A percentile compares a stretch with the other conserved stretches of the same genome.
Conservation (phyloP, 2,888 invertebrate species). For the Xylota segnis region DNA sequence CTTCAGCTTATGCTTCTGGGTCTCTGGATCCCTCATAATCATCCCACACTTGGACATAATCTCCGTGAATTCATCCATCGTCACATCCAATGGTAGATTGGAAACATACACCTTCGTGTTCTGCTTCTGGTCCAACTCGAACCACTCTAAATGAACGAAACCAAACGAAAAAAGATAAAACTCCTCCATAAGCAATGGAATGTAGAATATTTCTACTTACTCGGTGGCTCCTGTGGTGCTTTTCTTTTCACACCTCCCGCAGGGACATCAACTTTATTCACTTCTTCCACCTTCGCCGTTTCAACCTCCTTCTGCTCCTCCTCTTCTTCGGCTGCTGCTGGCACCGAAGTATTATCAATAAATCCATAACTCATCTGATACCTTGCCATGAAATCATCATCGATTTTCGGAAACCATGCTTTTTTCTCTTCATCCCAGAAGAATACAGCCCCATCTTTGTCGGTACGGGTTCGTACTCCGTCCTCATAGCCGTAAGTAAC, state of each 20-base stretch:
- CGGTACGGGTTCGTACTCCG: constrained; percentile 92
- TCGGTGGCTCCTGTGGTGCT: constrained; percentile 85
- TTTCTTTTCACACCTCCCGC: constrained; percentile 84
- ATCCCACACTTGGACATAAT: constrained; percentile 98
- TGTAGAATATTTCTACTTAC: constrained; percentile 78
- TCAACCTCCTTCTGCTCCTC: constrained; percentile 79
- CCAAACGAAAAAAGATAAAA: constrained; percentile 32
- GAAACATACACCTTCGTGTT: constrained; percentile 99
- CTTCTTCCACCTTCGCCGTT: constrained; percentile 53
- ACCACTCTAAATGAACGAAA: constrained; percentile 89
- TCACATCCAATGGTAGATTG: constrained; percentile 94
- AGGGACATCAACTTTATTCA: constrained; percentile 41
- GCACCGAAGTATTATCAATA: constrained; percentile 86
- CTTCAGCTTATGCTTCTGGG: constrained; percentile 94
- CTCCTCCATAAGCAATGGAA: not conserved
- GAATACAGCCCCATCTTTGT: constrained; percentile 94
- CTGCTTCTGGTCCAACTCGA: constrained; percentile 93
- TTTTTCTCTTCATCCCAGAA: constrained; percentile 96
- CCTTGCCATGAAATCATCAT: constrained; percentile 97
- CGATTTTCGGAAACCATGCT: constrained; percentile 98
- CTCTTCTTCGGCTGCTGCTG: constrained; percentile 79
- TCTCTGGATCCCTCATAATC: constrained; percentile 93
- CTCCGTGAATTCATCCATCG: constrained; percentile 94
- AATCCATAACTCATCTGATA: constrained; percentile 98
- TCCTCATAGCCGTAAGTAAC: constrained; percentile 89